Conservation (phyloP, 2,797 vertebrate genomes). For the Champsocephalus esox region DNA sequence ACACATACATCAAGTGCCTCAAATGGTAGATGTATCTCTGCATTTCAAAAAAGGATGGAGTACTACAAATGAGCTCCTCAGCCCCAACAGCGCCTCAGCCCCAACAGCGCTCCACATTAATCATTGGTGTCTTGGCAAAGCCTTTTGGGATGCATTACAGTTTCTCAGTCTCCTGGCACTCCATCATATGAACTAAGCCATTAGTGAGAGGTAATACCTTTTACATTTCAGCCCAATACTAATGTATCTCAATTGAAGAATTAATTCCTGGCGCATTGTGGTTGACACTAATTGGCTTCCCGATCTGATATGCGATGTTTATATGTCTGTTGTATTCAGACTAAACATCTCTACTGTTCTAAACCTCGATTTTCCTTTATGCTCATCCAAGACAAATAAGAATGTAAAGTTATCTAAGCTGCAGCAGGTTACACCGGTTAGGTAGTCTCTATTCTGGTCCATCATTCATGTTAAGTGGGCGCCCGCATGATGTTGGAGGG, state of each 20-base stretch:
- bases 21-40: no score
- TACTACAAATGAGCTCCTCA: background rate
- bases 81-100: constrained; percentile 1
- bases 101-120: constrained; percentile 56
- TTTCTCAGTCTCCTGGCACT: constrained; percentile 43
- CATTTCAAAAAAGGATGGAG: no score
- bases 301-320: background rate
- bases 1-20: no score
- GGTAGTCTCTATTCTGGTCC: constrained; percentile 11
- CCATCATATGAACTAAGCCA: constrained; percentile 59
- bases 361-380: background rate
- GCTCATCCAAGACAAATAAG: background rate
- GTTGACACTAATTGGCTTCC: background rate
- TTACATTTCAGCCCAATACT: constrained; percentile 53
- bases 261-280: background rate
- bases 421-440: background rate
- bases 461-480: constrained; percentile 37
- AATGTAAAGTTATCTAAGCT: constrained; percentile 10
- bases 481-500: constrained; percentile 24
- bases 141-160: constrained; percentile 67
- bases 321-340: constrained; percentile 3
- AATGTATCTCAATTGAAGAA: constrained; percentile 52
- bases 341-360: background rate
- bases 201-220: constrained; percentile 66
- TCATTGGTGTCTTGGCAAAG: constrained; percentile 62